Evolutionary conservation across 2,888 invertebrate species (phyloP).

Genomic region (Thumatha senex): DNA sequence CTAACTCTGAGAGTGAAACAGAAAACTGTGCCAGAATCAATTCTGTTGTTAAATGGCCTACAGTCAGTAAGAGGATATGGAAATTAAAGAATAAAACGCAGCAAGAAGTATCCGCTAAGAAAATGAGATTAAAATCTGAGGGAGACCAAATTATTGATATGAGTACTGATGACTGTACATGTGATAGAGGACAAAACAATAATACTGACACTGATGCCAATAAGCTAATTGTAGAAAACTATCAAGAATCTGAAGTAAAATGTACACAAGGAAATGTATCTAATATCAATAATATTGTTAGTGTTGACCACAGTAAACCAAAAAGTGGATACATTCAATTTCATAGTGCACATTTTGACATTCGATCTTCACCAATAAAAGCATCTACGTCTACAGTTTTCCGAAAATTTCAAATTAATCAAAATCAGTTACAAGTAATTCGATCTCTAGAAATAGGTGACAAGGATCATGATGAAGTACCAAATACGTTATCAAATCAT

Average conservation of each 20-base stretch:
- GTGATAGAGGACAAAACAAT: constrained; percentile 2
- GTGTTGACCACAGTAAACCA: constrained; percentile 35
- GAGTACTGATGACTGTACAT: constrained; percentile 52
- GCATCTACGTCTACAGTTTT: constrained; percentile 64
- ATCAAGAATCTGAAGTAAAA: constrained; percentile 15
- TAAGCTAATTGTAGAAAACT: constrained; percentile 12
- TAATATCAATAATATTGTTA: constrained; percentile 12
- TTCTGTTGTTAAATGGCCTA: constrained; percentile 66
- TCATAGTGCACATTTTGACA: constrained; percentile 74
- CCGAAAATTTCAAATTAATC: constrained; percentile 69
- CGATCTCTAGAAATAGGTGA: constrained; percentile 54
- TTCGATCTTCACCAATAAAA: constrained; percentile 75
- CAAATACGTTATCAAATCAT: constrained; percentile 7
- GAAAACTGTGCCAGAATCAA: constrained; percentile 67
- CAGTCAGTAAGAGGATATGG: constrained; percentile 60
- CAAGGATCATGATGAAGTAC: constrained; percentile 9
- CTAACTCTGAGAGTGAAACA: constrained; percentile 42
- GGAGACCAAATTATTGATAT: constrained; percentile 49
- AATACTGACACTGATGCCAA: constrained; percentile 9
- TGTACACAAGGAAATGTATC: constrained; percentile 7
- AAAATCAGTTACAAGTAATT: constrained; percentile 66
- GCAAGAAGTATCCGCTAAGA: constrained; percentile 52
- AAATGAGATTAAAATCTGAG: constrained; percentile 57
- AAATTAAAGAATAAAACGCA: constrained; percentile 56
- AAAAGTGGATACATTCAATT: constrained; percentile 57